Evolutionary conservation across 1,140 invertebrate genomes (phyloP).

Genomic region (Drosophila gunungcola): DNA sequence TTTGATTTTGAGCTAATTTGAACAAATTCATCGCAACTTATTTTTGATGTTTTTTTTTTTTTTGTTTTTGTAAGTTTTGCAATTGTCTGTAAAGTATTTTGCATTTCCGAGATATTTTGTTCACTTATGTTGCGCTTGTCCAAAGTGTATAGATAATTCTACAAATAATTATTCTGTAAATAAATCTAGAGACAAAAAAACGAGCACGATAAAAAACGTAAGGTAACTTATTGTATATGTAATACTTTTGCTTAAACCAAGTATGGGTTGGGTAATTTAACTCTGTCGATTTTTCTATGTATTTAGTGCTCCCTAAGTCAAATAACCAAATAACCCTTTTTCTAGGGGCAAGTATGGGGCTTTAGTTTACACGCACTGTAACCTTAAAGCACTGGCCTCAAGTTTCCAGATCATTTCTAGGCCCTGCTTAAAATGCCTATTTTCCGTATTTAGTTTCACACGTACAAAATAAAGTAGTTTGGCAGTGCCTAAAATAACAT

Average conservation of each 20-base stretch:
- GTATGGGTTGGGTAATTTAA: slow-evolving; percentile 16
- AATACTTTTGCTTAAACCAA: slow-evolving; percentile 50
- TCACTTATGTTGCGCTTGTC: slow-evolving; percentile 53
- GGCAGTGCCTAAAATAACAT: slow-evolving; percentile 4
- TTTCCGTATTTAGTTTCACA: background rate
- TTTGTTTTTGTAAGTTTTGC: slow-evolving; percentile 4
- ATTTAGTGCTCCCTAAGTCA: background rate
- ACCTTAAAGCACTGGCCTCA: background rate
- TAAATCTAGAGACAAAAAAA: slow-evolving; percentile 35
- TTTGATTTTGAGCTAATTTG: slow-evolving; percentile 64
- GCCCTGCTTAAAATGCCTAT: slow-evolving; percentile 2
- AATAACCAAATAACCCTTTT: slow-evolving; percentile 4
- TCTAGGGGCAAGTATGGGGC: slow-evolving; percentile 40
- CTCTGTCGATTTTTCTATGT: background rate
- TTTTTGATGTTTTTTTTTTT: slow-evolving; percentile 2
- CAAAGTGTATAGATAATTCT: slow-evolving; percentile 42
- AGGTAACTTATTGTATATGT: slow-evolving; percentile 35
- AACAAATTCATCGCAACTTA: slow-evolving; percentile 50
- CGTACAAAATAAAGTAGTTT: slow-evolving; percentile 4
- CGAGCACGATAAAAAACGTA: slow-evolving; percentile 33
- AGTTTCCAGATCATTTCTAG: slow-evolving; percentile 11
- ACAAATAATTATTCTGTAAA: slow-evolving; percentile 35
- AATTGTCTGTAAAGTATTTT: slow-evolving; percentile 29
- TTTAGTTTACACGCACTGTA: background rate
- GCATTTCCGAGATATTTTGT: slow-evolving; percentile 66